Conservation (phyloP, 2,888 invertebrate genomes). For the Lasioglossum villosulum region DNA sequence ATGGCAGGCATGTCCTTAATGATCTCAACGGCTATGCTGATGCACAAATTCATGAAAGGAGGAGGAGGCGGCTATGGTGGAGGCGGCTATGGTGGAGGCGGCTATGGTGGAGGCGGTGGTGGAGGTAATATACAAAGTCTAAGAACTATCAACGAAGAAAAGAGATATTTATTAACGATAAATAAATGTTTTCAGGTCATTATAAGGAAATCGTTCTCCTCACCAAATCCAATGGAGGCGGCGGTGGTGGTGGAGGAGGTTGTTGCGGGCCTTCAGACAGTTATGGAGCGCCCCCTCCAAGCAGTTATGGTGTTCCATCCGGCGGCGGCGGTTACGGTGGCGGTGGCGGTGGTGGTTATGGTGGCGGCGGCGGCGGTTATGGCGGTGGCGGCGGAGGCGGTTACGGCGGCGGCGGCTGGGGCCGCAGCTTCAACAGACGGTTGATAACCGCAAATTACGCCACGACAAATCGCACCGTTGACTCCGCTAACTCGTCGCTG, state of each 20-base stretch:
- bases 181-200: slow-evolving; percentile 63
- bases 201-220: slow-evolving; percentile 82
- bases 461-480: neutral
- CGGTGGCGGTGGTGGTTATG: slow-evolving; percentile 77
- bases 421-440: slow-evolving; percentile 85
- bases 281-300: slow-evolving; percentile 78
- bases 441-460: slow-evolving; percentile 76
- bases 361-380: slow-evolving; percentile 76
- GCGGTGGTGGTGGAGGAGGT: slow-evolving; percentile 55
- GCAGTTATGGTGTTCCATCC: slow-evolving; percentile 71
- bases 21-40: slow-evolving; percentile 86
- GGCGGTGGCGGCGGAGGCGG: slow-evolving; percentile 77
- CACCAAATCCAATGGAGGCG: slow-evolving; percentile 84
- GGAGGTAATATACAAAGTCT: slow-evolving; percentile 10
- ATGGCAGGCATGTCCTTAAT: slow-evolving; percentile 88
- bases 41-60: slow-evolving; percentile 76
- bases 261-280: slow-evolving; percentile 79
- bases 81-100: slow-evolving; percentile 76
- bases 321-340: slow-evolving; percentile 79
- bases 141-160: neutral
- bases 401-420: slow-evolving; percentile 83
- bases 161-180: neutral
- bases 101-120: slow-evolving; percentile 51
- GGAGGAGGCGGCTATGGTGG: slow-evolving; percentile 76
- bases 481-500: slow-evolving; percentile 16